Conservation (phyloP, 2,888 invertebrate genomes). For the Athalia cordata region DNA sequence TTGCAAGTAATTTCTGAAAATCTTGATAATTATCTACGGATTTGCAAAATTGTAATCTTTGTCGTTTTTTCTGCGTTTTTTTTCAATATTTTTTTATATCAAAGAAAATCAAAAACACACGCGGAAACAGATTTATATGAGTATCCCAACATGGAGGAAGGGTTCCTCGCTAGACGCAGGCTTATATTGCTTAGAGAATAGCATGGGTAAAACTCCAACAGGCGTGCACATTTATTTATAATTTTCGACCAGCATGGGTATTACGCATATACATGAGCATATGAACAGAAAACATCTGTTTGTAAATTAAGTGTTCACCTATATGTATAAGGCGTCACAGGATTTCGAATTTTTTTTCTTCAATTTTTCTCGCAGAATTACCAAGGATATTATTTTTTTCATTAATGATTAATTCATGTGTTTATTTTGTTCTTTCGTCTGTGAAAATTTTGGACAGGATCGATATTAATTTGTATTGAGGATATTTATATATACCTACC, state of each 20-base stretch:
- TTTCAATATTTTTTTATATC: background rate
- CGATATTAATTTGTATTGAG: too few species aligned
- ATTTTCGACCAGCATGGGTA: slow-evolving; percentile 5
- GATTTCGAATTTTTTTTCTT: too few species aligned
- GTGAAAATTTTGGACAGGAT: too few species aligned
- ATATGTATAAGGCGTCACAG: too few species aligned
- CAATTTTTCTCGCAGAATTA: too few species aligned
- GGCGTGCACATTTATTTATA: slow-evolving; percentile 37
- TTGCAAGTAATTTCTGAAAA: background rate
- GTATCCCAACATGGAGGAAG: too few species aligned
- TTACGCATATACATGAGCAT: background rate
- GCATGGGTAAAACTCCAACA: slow-evolving; percentile 6
- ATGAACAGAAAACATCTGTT: slow-evolving; percentile 25
- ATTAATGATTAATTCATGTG: too few species aligned
- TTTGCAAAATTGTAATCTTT: background rate
- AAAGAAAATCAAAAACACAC: background rate
- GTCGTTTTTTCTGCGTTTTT: background rate
- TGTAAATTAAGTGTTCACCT: too few species aligned
- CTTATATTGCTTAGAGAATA: slow-evolving; percentile 23
- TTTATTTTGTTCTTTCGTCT: too few species aligned
- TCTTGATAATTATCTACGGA: background rate
- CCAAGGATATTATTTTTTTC: too few species aligned
- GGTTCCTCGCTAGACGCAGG: background rate
- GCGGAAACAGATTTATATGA: too few species aligned
- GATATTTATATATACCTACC: too few species aligned